Base-by-base conservation (phyloP, 2,888 invertebrate genomes). In the Lottia gigantea region DNA sequence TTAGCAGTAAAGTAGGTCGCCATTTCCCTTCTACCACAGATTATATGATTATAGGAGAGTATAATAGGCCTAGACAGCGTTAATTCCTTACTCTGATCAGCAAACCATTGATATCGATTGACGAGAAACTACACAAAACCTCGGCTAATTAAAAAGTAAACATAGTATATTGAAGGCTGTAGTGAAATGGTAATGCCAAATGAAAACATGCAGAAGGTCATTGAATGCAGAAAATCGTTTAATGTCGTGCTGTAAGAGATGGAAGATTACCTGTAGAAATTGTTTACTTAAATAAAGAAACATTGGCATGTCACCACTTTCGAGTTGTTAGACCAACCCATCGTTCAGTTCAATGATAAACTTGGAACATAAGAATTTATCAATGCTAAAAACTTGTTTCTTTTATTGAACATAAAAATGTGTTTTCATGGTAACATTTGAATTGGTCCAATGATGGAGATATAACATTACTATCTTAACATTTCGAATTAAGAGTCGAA, bases 121-220 rank as follows among this genome's bases (percentile, higher is more conserved):
- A 15, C 19, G 55, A 23, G 55, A 55, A 55, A 55, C 55, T 23
- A 23, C 55, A 55, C 55, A 55, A 55, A 55, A 55, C 55, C 23
- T 23, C 55, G 15, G 55, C 55, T 55, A 55, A 55, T 55, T 55
- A 55, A 55, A 55, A 55, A 23, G 55, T 55, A 55, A 55, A 55
- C 55, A 55, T 8, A 23, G 11, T 23, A 23, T 55, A 23, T 55
- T 23, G 23, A 23, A 23, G 55, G 23, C 55, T 55, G 19, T 19
- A 11, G 55, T 23, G 55, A 19, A 23, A 55, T 23, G 19, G 55
- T 55, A 55, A 55, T 55, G 23, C 55, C 23, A 55, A 55, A 55
- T 23, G 55, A 23, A 55, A 55, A 55, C 55, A 55, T 23, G 55
- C 55, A 55, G 23, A 23, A 55, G 55, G 55, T 23, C 23, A 14